Base-by-base conservation (phyloP, 2,888 invertebrate species). In the Papilio elwesi region DNA sequence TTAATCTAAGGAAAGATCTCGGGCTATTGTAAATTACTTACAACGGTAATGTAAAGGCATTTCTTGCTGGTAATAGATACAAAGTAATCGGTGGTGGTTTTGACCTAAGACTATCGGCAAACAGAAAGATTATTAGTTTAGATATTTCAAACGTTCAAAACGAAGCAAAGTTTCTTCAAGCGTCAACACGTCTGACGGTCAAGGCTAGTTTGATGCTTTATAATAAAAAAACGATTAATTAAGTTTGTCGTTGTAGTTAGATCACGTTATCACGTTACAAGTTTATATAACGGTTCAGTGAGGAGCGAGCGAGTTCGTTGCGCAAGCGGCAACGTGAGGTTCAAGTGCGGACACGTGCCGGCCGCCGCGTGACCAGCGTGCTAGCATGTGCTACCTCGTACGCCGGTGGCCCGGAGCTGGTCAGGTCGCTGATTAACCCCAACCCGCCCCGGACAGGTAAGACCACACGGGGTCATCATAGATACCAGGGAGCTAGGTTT, bases 191-290 rank as follows among this genome's bases (percentile, higher is more conserved):
- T 52, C 15, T 70, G 43, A 78, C 73, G 77, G 78, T 78, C 80
- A 81, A 81, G 79, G 80, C 9, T 48, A 43, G 16, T 5, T 38
- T 38, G 26, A 12, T 57, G 83, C 80, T 85, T 77, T 76, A 76
- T 74, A 81, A 82, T 80, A 80, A 71, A 72, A 78, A 79, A 79
- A 80, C 82, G 81, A 81, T 80, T 86, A 87, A 88, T 88, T 87
- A 85, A 85, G 83, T 88, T 87, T 85, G 85, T 88, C 87, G 87
- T 89, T 88, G 81, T 26, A 26, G 26, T 80, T 77, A 78, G 81
- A 87, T 92, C 92, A 92, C 91, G 92, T 92, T 92, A 90, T 92
- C 92, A 92, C 91, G 92, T 92, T 92, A 89, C 81, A 83, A 43
- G 85, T 89, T 91, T 91, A 91, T 90, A 87, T 92, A 91, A 91